A percentile compares a stretch with the other conserved stretches of the same genome.
These are phyloP conservation scores for Keiferia lycopersicella DNA, from an alignment of 2,888 invertebrate species.

Conservation along the genomic window DNA sequence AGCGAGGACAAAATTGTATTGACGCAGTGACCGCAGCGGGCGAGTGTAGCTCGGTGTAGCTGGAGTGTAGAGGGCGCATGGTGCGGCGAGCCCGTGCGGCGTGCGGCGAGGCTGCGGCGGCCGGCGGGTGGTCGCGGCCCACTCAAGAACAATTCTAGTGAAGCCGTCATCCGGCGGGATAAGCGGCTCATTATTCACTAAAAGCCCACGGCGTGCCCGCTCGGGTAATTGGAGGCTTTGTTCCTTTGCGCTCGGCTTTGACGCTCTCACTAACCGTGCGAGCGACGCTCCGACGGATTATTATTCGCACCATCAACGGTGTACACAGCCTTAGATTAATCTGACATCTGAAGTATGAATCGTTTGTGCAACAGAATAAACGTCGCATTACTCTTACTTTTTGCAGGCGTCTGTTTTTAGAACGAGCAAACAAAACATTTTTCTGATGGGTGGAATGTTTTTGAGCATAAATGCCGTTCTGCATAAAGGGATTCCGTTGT, in stretches of 20 bases:
- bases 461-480: constrained; percentile 36
- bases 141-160: constrained; percentile 72
- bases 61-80: constrained; percentile 33
- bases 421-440: constrained; percentile 43
- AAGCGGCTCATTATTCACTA: constrained; percentile 80
- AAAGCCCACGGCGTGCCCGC: constrained; percentile 78
- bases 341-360: constrained; percentile 69
- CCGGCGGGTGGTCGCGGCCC: constrained; percentile 62
- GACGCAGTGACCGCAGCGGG: constrained; percentile 44
- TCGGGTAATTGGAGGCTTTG: constrained; percentile 79
- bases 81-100: constrained; percentile 35
- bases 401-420: constrained; percentile 43
- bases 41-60: constrained; percentile 31
- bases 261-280: constrained; percentile 64
- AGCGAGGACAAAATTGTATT: constrained; percentile 64
- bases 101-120: constrained; percentile 32
- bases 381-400: constrained; percentile 57
- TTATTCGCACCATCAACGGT: constrained; percentile 74
- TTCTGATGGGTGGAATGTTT: constrained; percentile 31
- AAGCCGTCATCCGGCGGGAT: constrained; percentile 71
- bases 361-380: constrained; percentile 56
- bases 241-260: constrained; percentile 74
- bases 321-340: constrained; percentile 66
- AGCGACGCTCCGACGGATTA: constrained; percentile 59
- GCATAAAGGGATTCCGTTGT: constrained; percentile 39